These are phyloP conservation scores for Drosophila leonis DNA, from an alignment of 2,888 invertebrate species.

Conservation along the genomic window DNA sequence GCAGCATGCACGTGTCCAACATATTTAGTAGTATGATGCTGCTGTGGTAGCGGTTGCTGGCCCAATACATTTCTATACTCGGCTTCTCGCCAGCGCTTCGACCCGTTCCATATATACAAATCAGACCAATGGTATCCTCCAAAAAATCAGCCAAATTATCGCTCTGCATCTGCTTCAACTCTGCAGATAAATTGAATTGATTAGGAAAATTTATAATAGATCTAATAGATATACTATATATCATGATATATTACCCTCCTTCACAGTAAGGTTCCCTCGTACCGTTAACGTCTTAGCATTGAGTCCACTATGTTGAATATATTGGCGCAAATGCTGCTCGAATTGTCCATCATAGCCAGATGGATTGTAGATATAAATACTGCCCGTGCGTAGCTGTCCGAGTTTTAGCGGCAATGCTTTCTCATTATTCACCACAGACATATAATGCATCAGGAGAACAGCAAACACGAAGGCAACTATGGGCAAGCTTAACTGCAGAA, in stretches of 20 bases:
- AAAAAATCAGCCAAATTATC: slow-evolving; percentile 81
- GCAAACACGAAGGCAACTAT: slow-evolving; percentile 69
- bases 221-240: no score
- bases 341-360: slow-evolving; percentile 46
- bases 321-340: slow-evolving; percentile 59
- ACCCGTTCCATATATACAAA: slow-evolving; percentile 56
- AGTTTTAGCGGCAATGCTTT: slow-evolving; percentile 73
- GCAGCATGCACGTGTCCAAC: slow-evolving; percentile 86
- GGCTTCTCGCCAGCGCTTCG: slow-evolving; percentile 56
- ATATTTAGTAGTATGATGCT: slow-evolving; percentile 86
- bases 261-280: slow-evolving; percentile 33
- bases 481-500: slow-evolving; percentile 71
- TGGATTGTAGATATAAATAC: slow-evolving; percentile 70
- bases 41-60: slow-evolving; percentile 86
- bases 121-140: slow-evolving; percentile 80
- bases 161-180: slow-evolving; percentile 74
- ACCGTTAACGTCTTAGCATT: slow-evolving; percentile 49
- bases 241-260: slow-evolving; percentile 20
- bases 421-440: slow-evolving; percentile 67
- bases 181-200: slow-evolving; percentile 42
- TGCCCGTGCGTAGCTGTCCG: slow-evolving; percentile 68
- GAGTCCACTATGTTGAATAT: slow-evolving; percentile 70
- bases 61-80: slow-evolving; percentile 83
- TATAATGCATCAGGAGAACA: slow-evolving; percentile 75
- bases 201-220: background rate